Conservation (phyloP, 1,140 invertebrate species). For the Heliconius himera region DNA sequence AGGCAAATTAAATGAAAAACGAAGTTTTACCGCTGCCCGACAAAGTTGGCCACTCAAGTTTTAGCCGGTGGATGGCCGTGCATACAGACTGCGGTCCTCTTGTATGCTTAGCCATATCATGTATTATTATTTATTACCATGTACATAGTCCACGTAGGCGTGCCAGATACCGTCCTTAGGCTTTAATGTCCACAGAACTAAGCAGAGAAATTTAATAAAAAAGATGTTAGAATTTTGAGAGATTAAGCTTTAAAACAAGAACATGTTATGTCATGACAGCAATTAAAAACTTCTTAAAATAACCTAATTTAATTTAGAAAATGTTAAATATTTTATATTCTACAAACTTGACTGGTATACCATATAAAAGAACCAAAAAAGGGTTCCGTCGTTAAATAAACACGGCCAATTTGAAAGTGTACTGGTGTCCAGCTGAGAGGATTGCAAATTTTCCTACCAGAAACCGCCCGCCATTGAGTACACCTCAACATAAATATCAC, state of each 20-base stretch:
- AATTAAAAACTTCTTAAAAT: no score
- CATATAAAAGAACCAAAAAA: background rate
- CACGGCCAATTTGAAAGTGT: background rate
- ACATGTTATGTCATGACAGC: no score
- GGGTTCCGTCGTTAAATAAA: slow-evolving; percentile 18
- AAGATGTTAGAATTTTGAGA: slow-evolving; percentile 20
- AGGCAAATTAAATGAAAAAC: slow-evolving; percentile 79
- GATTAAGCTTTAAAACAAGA: background rate
- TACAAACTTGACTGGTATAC: no score
- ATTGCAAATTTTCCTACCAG: slow-evolving; percentile 22
- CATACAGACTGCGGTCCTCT: slow-evolving; percentile 50
- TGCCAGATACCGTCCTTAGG: slow-evolving; percentile 8
- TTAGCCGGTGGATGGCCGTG: slow-evolving; percentile 55
- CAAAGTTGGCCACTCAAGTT: slow-evolving; percentile 78
- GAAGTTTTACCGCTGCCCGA: slow-evolving; percentile 70
- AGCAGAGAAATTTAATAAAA: slow-evolving; percentile 36
- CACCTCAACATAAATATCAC: slow-evolving; percentile 19
- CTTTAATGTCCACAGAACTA: slow-evolving; percentile 40
- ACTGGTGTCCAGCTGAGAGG: slow-evolving; percentile 19
- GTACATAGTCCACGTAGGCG: slow-evolving; percentile 35
- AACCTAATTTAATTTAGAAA: no score
- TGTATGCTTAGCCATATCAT: slow-evolving; percentile 51
- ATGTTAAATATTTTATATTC: no score
- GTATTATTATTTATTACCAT: slow-evolving; percentile 47
- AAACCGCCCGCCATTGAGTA: slow-evolving; percentile 22